These are phyloP conservation scores for Sternarchorhynchus goeldii DNA, from an alignment of 2,797 vertebrate species.

Conservation along the genomic window DNA sequence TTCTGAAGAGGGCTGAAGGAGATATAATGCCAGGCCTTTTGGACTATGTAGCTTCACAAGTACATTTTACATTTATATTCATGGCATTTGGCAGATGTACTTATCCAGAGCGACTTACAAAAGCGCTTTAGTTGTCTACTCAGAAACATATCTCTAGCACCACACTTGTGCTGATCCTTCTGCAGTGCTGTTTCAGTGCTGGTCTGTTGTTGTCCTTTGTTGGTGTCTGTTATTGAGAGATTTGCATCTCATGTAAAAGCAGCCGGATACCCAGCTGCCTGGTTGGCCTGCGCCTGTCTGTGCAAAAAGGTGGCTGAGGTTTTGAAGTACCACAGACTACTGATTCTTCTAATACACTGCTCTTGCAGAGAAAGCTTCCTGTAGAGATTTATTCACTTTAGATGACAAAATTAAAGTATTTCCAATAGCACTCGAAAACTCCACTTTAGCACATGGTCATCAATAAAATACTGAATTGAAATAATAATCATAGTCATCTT, in stretches of 20 bases:
- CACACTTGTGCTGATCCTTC: slow-evolving; percentile 14
- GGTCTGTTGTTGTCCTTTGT: neutral
- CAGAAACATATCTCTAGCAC: too few species aligned
- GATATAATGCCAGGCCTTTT: neutral
- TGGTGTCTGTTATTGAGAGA: neutral
- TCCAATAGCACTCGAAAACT: neutral
- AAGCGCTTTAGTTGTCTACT: too few species aligned
- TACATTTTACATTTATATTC: too few species aligned
- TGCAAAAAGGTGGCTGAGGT: neutral
- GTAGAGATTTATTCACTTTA: neutral
- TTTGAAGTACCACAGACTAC: neutral
- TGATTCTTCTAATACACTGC: neutral
- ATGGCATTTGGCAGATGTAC: too few species aligned
- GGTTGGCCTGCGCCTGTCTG: neutral
- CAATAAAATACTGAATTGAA: neutral
- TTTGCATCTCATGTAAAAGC: neutral
- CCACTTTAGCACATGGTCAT: neutral
- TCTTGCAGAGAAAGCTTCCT: neutral
- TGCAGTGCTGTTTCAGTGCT: neutral
- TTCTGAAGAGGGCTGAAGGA: neutral
- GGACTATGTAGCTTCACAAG: neutral
- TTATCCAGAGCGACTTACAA: too few species aligned
- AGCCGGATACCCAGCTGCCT: neutral
- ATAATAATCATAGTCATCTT: too few species aligned
- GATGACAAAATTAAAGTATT: slow-evolving; percentile 1